Conservation (phyloP, 2,888 invertebrate genomes). For the Nowickia ferox region DNA sequence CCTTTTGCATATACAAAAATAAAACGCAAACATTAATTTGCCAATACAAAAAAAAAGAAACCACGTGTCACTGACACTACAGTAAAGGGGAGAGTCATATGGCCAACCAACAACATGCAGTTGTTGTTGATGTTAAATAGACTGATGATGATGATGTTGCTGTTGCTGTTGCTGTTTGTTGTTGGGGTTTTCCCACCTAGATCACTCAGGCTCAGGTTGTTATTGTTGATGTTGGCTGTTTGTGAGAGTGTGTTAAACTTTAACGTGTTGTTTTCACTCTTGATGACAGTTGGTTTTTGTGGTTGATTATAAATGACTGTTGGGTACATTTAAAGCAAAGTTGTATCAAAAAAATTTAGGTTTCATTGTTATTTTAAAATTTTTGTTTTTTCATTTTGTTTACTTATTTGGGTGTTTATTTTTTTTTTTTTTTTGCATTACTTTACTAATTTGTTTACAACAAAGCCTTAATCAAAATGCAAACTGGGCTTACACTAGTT, state of each 20-base stretch:
- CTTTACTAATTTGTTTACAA: conserved; percentile 71
- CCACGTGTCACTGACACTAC: conserved; percentile 50
- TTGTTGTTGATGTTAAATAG: conserved; percentile 35
- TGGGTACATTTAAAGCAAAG: conserved; percentile 49
- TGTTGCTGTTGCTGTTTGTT: conserved; percentile 17
- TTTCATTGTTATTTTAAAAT: conserved; percentile 19
- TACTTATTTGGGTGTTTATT: not conserved
- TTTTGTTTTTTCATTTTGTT: conserved; percentile 1
- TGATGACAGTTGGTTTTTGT: conserved; percentile 66
- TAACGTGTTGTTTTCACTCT: conserved; percentile 39
- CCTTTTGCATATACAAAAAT: not conserved
- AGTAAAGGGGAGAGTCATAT: conserved; percentile 23
- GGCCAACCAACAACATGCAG: conserved; percentile 39
- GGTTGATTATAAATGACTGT: conserved; percentile 58
- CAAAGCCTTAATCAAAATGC: conserved; percentile 56
- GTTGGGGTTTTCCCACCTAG: conserved; percentile 37
- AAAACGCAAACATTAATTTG: conserved; percentile 16
- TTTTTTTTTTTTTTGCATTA: conserved; percentile 36
- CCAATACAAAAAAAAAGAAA: conserved; percentile 13
- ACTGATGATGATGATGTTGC: conserved; percentile 30
- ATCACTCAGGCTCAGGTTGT: not conserved
- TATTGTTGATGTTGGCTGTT: not conserved
- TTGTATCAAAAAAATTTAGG: conserved; percentile 19
- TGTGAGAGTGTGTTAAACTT: not conserved
- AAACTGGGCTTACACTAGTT: not conserved